Evolutionary conservation across 2,888 invertebrate genomes (phyloP).

Genomic region (Tromatobia lineatoria): DNA sequence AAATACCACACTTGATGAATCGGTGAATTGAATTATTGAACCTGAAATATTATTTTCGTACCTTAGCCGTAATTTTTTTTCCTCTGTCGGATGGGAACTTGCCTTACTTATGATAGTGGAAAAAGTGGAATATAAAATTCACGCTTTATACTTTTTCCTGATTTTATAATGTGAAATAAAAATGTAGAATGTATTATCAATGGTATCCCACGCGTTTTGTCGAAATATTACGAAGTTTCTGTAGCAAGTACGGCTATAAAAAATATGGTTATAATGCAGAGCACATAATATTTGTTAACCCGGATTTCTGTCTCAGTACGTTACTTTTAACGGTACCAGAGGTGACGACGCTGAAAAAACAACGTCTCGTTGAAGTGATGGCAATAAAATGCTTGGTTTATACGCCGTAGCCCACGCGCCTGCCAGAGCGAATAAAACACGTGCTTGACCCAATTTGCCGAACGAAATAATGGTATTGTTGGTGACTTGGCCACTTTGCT

Average conservation of each 20-base stretch:
- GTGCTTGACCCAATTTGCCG: conserved; percentile 14
- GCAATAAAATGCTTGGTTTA: neutral
- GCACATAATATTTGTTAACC: too few species aligned
- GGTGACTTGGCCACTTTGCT: neutral
- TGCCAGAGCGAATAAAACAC: neutral
- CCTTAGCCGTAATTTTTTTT: neutral
- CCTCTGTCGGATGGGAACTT: too few species aligned
- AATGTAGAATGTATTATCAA: too few species aligned
- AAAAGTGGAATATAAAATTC: too few species aligned
- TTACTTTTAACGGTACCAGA: neutral
- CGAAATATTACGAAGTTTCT: too few species aligned
- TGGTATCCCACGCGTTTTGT: too few species aligned
- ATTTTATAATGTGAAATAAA: too few species aligned
- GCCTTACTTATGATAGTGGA: too few species aligned
- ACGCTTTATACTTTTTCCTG: too few species aligned
- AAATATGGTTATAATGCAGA: too few species aligned
- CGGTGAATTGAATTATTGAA: neutral
- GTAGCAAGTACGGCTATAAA: too few species aligned
- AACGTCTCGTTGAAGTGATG: neutral
- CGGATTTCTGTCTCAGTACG: too few species aligned
- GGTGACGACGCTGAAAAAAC: neutral
- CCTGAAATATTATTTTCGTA: neutral
- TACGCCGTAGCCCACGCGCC: neutral
- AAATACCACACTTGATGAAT: neutral
- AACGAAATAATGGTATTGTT: conserved; percentile 8